Base-by-base conservation (phyloP, 2,888 invertebrate species). In the Polyommatus icarus region DNA sequence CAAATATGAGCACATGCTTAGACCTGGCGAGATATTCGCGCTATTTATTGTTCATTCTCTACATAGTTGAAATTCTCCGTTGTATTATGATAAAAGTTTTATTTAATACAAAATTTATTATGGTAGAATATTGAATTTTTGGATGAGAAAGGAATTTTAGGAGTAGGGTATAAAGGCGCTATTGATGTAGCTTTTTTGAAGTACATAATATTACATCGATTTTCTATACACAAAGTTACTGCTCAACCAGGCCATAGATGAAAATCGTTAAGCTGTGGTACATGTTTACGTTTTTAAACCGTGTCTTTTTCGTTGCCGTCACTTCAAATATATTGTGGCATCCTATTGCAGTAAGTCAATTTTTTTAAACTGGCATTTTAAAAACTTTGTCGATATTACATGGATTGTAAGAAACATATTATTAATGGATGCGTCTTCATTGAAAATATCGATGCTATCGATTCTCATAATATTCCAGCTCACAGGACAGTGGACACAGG, bases 11-110 rank as follows among this genome's bases (percentile, higher is more conserved):
- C 18, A 75, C 54, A 75, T 8, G 46, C 40, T 72, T 6, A 72
- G 72, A 59, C 7, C 20, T 12, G 73, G 24, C 40, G 40, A 29
- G 29, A 29, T 29, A 75, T 75, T 50, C 75, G 18, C 24, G 75
- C 50, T 50, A 29, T 75, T 46, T 75, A 54, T 54, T 75, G 75
- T 50, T 40, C 75, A 54, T 75, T 54, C 75, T 54, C 75, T 15
- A 29, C 50, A 54, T 75, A 75, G 50, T 75, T 54, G 54, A 75
- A 50, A 54, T 24, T 75, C 72, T 40, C 54, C 29, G 75, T 73
- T 73, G 7, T 75, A 24, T 54, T 50, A 50, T 32, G 24, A 75
- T 75, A 75, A 75, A 75, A 75, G 46, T 75, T 75, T 75, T 54
- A 54, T 50, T 50, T 75, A 18, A 75, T 54, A 40, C 40, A 40